Evolutionary conservation across 1,140 invertebrate genomes (phyloP).

Genomic region (Pogonus chalceus): DNA sequence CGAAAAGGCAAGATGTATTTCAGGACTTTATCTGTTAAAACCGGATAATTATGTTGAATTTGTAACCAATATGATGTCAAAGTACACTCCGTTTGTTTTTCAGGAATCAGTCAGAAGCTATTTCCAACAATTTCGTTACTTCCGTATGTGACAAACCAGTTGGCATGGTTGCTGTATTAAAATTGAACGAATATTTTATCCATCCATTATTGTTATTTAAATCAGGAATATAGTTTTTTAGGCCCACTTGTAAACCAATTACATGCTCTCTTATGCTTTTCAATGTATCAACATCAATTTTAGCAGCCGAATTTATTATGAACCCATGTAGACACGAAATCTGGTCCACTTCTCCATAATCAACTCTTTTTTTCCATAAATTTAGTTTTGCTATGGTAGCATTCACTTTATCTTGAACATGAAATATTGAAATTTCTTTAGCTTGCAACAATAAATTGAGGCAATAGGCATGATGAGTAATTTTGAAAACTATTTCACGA

Average conservation of each 20-base stretch:
- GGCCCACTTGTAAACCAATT: background rate
- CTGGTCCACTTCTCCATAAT: conserved; percentile 6
- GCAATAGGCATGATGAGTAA: no score
- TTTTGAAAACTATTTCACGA: no score
- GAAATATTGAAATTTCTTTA: conserved; percentile 9
- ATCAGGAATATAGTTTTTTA: no score
- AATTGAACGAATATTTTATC: conserved; percentile 10
- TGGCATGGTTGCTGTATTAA: conserved; percentile 10
- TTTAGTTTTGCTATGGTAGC: no score
- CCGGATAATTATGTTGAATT: no score
- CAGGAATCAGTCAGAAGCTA: background rate
- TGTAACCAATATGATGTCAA: conserved; percentile 11
- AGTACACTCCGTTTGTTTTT: conserved; percentile 9
- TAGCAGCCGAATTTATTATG: no score
- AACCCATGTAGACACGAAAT: conserved; percentile 7
- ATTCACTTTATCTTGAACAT: conserved; percentile 11
- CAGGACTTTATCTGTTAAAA: no score
- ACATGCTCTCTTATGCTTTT: conserved; percentile 9
- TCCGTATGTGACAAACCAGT: conserved; percentile 10
- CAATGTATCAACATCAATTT: conserved; percentile 9
- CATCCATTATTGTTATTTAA: no score
- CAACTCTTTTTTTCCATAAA: conserved; percentile 9
- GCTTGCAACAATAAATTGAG: conserved; percentile 12
- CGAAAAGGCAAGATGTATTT: conserved; percentile 8
- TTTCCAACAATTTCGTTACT: conserved; percentile 6